Base-by-base conservation (phyloP, 2,888 invertebrate genomes). In the Dasypolia templi region DNA sequence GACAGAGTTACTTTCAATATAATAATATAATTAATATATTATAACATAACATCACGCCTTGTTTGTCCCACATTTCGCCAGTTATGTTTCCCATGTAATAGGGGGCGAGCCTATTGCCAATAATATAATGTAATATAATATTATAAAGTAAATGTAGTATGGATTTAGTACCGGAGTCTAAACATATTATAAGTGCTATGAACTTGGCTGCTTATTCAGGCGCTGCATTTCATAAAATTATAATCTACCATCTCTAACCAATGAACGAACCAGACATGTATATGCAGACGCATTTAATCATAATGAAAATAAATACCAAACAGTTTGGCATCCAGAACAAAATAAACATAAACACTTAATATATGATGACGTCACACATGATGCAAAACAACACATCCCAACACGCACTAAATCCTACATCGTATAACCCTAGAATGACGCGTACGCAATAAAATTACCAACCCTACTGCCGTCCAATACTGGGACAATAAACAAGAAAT, bases 391-490 rank as follows among this genome's bases (percentile, higher is more conserved):
- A 76, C 74, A 78, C 56, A 72, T 77, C 58, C 56, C 12, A 51
- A 55, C 72, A 44, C 51, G 58, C 75, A 77, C 72, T 86, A 77
- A 84, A 75, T 84, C 72, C 66, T 49, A 76, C 39, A 67, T 72
- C 61, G 46, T 78, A 85, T 78, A 78, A 79, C 86, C 85, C 75
- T 81, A 56, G 58, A 83, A 74, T 79, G 85, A 77, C 77, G 82
- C 82, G 76, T 64, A 42, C 55, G 59, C 80, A 86, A 89, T 89
- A 89, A 88, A 89, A 81, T 87, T 83, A 82, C 82, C 83, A 84
- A 89, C 87, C 85, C 84, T 86, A 88, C 85, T 80, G 75, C 80
- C 81, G 80, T 63, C 83, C 86, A 77, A 85, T 81, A 79, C 85
- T 83, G 42, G 61, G 12, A 73, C 79, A 69, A 83, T 86, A 86